Evolutionary conservation across 2,797 vertebrate genomes (phyloP).

Genomic region (Salmo trutta): DNA sequence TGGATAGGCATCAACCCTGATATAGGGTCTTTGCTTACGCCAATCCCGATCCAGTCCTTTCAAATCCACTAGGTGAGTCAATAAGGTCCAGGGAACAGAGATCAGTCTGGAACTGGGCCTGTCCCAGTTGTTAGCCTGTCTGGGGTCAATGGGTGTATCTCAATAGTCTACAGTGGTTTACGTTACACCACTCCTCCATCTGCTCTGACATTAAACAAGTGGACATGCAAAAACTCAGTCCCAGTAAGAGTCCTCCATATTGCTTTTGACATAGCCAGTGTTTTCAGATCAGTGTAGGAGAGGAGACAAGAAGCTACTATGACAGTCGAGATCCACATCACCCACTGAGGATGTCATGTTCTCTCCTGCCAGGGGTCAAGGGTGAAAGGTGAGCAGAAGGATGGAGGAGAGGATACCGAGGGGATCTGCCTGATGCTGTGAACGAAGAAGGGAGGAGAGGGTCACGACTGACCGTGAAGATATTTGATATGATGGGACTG

Average conservation of each 20-base stretch:
- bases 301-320: background rate
- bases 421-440: conserved; percentile 74
- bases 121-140: background rate
- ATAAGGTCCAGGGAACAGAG: background rate
- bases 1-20: no score
- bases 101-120: background rate
- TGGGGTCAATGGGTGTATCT: background rate
- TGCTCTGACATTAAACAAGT: background rate
- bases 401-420: conserved; percentile 54
- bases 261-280: background rate
- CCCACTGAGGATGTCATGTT: background rate
- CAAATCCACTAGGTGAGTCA: background rate
- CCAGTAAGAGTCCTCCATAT: background rate
- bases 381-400: conserved; percentile 42
- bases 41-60: background rate
- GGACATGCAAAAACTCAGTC: background rate
- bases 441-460: conserved; percentile 62
- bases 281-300: background rate
- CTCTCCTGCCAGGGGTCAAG: conserved; percentile 48
- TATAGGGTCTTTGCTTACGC: no score
- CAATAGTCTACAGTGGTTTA: background rate
- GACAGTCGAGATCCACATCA: background rate
- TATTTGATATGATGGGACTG: conserved; percentile 81
- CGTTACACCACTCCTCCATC: background rate
- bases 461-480: conserved; percentile 63